These are phyloP conservation scores for Gari tellinella DNA, from an alignment of 2,888 invertebrate species.

Conservation along the genomic window DNA sequence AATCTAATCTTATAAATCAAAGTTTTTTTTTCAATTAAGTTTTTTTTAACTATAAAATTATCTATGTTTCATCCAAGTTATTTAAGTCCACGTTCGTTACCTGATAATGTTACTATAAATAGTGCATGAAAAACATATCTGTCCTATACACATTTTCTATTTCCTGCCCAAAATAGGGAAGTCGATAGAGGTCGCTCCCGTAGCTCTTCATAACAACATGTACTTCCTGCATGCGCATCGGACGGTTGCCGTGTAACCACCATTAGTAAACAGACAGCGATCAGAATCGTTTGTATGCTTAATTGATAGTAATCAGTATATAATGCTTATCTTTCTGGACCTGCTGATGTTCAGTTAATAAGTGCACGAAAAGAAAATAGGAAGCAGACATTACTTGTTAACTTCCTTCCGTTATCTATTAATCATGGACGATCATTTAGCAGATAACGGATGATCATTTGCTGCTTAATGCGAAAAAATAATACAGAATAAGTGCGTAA, in stretches of 20 bases:
- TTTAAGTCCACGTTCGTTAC: not conserved
- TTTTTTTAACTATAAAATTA: no score
- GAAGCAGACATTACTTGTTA: no score
- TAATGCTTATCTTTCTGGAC: not conserved
- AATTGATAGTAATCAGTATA: no score
- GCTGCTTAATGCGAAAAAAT: no score
- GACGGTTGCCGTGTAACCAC: not conserved
- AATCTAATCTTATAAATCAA: no score
- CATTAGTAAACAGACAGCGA: slow-evolving; percentile 4
- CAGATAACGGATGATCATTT: no score
- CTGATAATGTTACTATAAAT: slow-evolving; percentile 51
- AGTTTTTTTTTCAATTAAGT: no score
- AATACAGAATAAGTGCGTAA: no score
- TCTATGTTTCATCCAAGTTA: not conserved
- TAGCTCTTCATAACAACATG: slow-evolving; percentile 33
- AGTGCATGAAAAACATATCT: slow-evolving; percentile 40
- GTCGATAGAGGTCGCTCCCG: slow-evolving; percentile 44
- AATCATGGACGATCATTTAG: no score
- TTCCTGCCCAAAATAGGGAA: slow-evolving; percentile 63
- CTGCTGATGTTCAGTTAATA: not conserved
- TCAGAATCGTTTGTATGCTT: not conserved
- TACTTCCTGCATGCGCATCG: slow-evolving; percentile 42
- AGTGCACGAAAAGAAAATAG: no score
- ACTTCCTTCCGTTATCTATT: no score
- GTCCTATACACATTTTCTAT: slow-evolving; percentile 13